These are phyloP conservation scores for Bruchidius siliquastri DNA, from an alignment of 2,888 invertebrate species.

Conservation along the genomic window DNA sequence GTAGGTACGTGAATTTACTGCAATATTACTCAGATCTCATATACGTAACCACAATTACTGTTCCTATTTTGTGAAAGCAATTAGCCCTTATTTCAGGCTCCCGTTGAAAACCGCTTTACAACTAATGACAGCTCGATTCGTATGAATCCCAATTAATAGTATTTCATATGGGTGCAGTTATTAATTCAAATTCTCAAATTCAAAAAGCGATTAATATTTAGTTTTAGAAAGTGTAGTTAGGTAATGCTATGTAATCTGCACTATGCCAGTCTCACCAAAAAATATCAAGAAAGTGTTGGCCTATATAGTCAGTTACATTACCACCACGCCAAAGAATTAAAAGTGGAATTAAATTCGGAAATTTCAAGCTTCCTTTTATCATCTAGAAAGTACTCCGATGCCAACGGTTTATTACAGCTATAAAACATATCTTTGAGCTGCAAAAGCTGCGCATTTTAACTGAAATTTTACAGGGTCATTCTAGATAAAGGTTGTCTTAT, in stretches of 20 bases:
- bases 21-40: too few species aligned
- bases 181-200: too few species aligned
- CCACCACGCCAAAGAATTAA: neutral
- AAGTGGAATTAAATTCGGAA: neutral
- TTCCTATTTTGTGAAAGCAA: too few species aligned
- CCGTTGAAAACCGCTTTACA: too few species aligned
- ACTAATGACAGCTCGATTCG: too few species aligned
- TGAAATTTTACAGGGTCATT: neutral
- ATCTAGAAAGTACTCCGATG: neutral
- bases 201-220: neutral
- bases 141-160: too few species aligned
- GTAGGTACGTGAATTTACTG: too few species aligned
- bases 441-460: neutral
- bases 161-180: too few species aligned
- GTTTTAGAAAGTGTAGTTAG: neutral
- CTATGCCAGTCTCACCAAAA: neutral
- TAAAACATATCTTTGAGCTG: neutral
- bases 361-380: neutral
- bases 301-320: neutral
- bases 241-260: neutral
- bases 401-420: neutral
- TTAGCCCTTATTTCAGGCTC: too few species aligned
- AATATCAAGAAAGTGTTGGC: neutral
- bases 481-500: neutral
- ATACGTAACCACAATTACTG: too few species aligned